These are phyloP conservation scores for Atherinomorus stipes DNA, from an alignment of 2,113 vertebrate species.

Conservation along the genomic window DNA sequence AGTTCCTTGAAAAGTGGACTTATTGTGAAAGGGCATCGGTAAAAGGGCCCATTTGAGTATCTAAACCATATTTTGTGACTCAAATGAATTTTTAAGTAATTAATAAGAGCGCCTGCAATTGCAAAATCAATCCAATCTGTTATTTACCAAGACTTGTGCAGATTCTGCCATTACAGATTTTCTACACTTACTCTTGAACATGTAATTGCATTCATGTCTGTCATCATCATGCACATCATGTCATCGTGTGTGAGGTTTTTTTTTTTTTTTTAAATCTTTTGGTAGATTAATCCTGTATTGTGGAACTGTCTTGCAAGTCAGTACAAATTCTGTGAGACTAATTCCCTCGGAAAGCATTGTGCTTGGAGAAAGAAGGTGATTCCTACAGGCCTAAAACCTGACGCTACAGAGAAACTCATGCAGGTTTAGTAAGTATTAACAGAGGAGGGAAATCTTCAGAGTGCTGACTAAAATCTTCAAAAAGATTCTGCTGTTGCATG, in stretches of 20 bases:
- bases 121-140: background rate
- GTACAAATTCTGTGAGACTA: constrained; percentile 59
- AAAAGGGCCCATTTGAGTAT: no score
- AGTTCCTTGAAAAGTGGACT: constrained; percentile 3
- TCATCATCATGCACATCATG: constrained; percentile 15
- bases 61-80: background rate
- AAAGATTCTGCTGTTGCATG: background rate
- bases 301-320: constrained; percentile 53
- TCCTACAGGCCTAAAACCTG: constrained; percentile 19
- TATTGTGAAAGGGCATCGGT: background rate
- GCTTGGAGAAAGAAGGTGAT: constrained; percentile 25
- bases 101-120: background rate
- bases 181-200: background rate
- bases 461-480: background rate
- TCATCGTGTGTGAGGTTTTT: constrained; percentile 29
- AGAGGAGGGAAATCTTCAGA: background rate
- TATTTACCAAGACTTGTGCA: background rate
- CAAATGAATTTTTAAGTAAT: background rate
- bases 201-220: background rate
- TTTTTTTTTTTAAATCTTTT: constrained; percentile 7
- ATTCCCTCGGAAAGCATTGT: constrained; percentile 54
- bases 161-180: background rate
- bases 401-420: constrained; percentile 13
- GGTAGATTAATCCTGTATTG: constrained; percentile 56
- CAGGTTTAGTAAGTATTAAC: constrained; percentile 17